These are phyloP conservation scores for Anas platyrhynchos DNA, from an alignment of 2,113 vertebrate genomes.

Conservation along the genomic window DNA sequence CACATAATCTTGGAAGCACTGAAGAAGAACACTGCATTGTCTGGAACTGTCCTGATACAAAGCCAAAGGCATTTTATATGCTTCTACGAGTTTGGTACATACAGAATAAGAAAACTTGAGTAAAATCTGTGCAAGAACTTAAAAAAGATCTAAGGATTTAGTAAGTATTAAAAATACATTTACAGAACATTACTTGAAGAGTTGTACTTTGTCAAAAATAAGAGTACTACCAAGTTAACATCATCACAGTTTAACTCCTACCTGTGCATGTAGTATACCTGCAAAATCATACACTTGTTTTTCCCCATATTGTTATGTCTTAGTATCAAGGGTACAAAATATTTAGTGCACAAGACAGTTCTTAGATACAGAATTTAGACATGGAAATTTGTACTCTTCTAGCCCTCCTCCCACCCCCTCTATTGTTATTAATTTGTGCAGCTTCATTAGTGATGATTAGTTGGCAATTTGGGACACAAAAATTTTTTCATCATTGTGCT, in stretches of 20 bases:
- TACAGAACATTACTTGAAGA: not conserved
- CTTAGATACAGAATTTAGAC: not conserved
- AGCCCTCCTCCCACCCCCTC: not conserved
- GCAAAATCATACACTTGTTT: not conserved
- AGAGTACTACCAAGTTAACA: not conserved
- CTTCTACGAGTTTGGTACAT: not conserved
- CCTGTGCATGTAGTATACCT: not conserved
- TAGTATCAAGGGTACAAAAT: not conserved
- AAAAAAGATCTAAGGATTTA: not conserved
- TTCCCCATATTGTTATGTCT: not conserved
- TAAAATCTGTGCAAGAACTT: not conserved
- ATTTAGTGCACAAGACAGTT: not conserved
- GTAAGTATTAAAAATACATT: not conserved
- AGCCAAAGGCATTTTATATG: not conserved
- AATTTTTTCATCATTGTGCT: not conserved
- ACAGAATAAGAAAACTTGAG: not conserved
- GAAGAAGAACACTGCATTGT: not conserved
- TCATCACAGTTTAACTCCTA: not conserved
- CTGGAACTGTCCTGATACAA: not conserved
- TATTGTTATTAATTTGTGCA: not conserved
- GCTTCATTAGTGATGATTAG: not conserved
- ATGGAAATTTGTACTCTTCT: not conserved
- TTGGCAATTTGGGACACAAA: not conserved
- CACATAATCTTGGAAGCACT: not conserved
- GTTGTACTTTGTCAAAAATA: not conserved